Evolutionary conservation across 2,113 vertebrate genomes (phyloP), one percentile per base, ranked within the genome.

Genomic region (Opisthocomus hoazin): DNA sequence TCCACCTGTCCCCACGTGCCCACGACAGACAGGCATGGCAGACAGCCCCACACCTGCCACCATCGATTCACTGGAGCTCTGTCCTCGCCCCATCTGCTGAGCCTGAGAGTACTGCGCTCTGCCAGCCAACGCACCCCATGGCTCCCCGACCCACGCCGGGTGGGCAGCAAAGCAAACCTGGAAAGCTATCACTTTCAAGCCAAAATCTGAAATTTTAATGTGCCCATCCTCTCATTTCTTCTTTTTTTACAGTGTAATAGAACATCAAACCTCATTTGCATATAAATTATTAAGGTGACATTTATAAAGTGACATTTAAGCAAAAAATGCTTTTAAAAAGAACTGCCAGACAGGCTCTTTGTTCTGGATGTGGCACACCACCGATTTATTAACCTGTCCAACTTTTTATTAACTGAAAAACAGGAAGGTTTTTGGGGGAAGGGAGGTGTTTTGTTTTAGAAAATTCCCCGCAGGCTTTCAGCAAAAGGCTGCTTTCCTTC

Each of bases 221-320:
- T 64, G 22, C 57, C 73, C 53, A 93, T 65, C 50, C 71, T 41
- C 51, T 27, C 9, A 7, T 32, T 75, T 29, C 10, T 74, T 36
- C 36, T n/a, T 79, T 30, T 21, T 26, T 8, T 2, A 45, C 13
- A 45, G 13, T 37, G 4, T 74, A 83, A 77, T 48, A 71, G 53
- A 66, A 58, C 77, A 71, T 70, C n/a, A 58, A 92, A 18, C 15
- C 26, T 92, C n/a, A 87, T 89, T 81, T 93, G 84, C 88, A 94
- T 86, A 43, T 69, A 94, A 76, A 84, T 93, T 75, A 92, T 93
- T 91, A 87, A 88, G 90, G 87, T 80, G 58, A 30, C 58, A 93
- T 84, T 93, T 87, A 66, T 51, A 18, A 85, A 84, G 51, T 76
- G 68, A 86, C 30, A 89, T 58, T 89, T 74, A 82, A 78, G 26